Evolutionary conservation across 2,113 vertebrate genomes (phyloP).

Genomic region (Naja naja): DNA sequence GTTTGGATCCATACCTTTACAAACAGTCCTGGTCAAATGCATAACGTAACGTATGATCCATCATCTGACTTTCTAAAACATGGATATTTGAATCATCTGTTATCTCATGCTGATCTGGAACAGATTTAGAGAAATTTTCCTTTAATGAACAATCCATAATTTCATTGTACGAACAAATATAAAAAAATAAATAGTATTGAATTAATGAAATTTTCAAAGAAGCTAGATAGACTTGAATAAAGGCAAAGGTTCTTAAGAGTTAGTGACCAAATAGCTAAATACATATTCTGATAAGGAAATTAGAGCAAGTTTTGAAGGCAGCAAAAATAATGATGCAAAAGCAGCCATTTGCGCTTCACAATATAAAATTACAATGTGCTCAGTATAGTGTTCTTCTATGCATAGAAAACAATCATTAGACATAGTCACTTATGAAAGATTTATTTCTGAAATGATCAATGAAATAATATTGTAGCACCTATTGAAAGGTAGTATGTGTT

Average conservation of each 20-base stretch:
- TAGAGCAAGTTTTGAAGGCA: neutral
- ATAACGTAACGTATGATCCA: neutral
- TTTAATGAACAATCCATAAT: neutral
- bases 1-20: neutral
- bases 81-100: neutral
- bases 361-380: accelerated
- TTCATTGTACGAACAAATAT: neutral
- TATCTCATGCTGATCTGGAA: neutral
- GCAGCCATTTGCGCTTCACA: neutral
- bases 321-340: neutral
- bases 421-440: slow-evolving; percentile 1
- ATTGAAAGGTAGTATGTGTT: neutral
- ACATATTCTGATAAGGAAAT: neutral
- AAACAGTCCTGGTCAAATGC: neutral
- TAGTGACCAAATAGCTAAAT: neutral
- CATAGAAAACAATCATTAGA: slow-evolving; percentile 3
- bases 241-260: neutral
- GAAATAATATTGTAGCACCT: neutral
- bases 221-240: neutral
- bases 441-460: neutral
- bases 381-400: neutral
- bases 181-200: neutral
- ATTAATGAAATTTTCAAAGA: neutral
- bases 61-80: neutral
- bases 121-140: neutral